Percentiles rank a stretch among this genome's conserved stretches.
Evolutionary conservation across 2,888 invertebrate genomes (phyloP).

Genomic region (Campoplex capitator): DNA sequence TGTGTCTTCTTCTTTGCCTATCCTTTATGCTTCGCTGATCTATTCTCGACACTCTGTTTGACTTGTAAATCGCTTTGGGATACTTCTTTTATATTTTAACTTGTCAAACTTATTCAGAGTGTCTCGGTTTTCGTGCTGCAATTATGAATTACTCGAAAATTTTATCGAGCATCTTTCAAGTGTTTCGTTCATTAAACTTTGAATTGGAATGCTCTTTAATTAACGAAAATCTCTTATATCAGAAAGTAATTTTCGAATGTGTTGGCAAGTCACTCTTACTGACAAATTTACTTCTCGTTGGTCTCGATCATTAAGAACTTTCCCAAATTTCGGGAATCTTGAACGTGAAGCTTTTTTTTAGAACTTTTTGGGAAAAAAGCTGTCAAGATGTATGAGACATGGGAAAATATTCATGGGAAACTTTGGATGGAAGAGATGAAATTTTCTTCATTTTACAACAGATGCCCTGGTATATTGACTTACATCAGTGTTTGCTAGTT

Average conservation of each 20-base stretch:
- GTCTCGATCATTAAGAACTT: background rate
- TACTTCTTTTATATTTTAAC: conserved; percentile 27
- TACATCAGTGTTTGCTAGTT: background rate
- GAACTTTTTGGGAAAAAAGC: background rate
- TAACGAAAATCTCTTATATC: background rate
- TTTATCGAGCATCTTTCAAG: background rate
- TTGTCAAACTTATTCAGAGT: background rate
- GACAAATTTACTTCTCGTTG: background rate
- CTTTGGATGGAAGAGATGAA: background rate
- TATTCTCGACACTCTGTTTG: conserved; percentile 44
- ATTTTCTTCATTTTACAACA: background rate
- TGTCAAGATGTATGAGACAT: background rate
- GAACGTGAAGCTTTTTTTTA: background rate
- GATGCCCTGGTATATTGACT: background rate
- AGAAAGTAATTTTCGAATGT: background rate
- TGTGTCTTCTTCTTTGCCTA: conserved; percentile 37
- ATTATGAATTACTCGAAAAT: background rate
- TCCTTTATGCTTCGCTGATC: conserved; percentile 44
- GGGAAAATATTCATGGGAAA: background rate
- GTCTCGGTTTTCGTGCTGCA: background rate
- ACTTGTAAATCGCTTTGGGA: conserved; percentile 44
- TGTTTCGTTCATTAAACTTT: background rate
- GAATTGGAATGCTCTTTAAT: background rate
- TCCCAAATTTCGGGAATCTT: background rate
- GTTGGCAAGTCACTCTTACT: background rate